Evolutionary conservation across 2,888 invertebrate species (phyloP), one percentile per base, ranked within the genome.

Genomic region (Philopedon plagiatum): DNA sequence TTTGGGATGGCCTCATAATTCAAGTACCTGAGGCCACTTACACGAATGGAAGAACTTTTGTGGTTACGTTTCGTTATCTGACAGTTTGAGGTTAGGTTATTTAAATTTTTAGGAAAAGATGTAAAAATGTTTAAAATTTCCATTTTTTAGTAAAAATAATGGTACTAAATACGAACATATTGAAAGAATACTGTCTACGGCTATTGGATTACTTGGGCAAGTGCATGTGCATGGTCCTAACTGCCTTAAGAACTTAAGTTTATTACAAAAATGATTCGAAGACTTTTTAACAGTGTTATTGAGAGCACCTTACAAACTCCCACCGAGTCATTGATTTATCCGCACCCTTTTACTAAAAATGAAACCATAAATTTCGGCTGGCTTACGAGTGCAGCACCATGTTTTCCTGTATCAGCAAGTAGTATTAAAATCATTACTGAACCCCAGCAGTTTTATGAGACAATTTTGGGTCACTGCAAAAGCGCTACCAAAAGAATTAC

Each of bases 361-460:
- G 85, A 86, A 56, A 81, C 82, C 8, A 49, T 75, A 37, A 80
- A 78, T 51, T 82, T 86, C 72, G 80, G 79, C 29, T 92, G 92
- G 92, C 82, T 93, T 70, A 87, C 89, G 76, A 86, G 85, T 71
- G 84, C 88, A 34, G 86, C 91, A 41, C 92, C 92, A 34, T 92
- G 92, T 85, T 93, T 92, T 83, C 91, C 92, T 4, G 83, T 92
- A n/a, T 87, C 87, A 75, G 88, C 91, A 5, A 88, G 88, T 3
- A 90, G 92, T 87, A 89, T 96, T 44, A 89, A 89, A 76, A 89
- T 96, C 65, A 90, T 96, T 73, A 89, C 89, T 46, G 92, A 94
- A 79, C 96, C 96, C 0, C 86, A 86, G 58, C 89, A 89, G 72
- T 97, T 96, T 85, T 96, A 96, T 82, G 88, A 91, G 7, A 91